phyloP scores from a whole-genome alignment of 1,140 invertebrate species.

The Rhizoglyphus robini region DNA sequence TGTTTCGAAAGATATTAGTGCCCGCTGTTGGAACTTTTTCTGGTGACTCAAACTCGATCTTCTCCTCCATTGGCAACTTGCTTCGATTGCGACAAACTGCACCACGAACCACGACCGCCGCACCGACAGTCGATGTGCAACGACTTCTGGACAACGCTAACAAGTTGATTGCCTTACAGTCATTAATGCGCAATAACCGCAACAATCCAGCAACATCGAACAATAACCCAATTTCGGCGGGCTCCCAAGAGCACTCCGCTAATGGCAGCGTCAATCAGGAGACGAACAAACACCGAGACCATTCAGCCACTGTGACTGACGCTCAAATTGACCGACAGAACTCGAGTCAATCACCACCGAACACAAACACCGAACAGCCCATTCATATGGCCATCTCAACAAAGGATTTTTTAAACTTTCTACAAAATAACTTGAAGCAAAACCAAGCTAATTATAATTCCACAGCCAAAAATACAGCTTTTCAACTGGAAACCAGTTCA shows the following conservation, averaged over 20 bases:
- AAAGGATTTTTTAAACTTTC: conserved; percentile 8
- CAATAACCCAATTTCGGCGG: neutral
- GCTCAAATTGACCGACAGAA: neutral
- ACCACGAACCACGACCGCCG: neutral
- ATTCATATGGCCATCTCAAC: neutral
- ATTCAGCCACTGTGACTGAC: neutral
- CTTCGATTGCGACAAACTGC: neutral
- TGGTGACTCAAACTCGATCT: neutral
- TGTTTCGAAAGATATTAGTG: conserved; percentile 19
- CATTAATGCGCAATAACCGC: neutral
- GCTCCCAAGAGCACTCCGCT: neutral
- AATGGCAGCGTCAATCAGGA: neutral
- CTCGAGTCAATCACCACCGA: neutral
- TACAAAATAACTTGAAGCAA: neutral
- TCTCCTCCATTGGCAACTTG: neutral
- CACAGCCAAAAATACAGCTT: neutral
- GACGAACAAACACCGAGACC: neutral
- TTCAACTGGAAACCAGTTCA: neutral
- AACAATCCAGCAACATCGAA: neutral
- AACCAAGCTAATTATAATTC: neutral
- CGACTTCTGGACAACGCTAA: conserved; percentile 7
- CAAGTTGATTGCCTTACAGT: conserved; percentile 2
- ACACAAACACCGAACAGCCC: neutral
- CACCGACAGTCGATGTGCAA: conserved; percentile 11
- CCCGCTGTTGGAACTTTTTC: neutral